A percentile compares a stretch with the other conserved stretches of the same genome.
These are phyloP conservation scores for Odontocerum albicorne DNA, from an alignment of 2,888 invertebrate species.

Conservation along the genomic window DNA sequence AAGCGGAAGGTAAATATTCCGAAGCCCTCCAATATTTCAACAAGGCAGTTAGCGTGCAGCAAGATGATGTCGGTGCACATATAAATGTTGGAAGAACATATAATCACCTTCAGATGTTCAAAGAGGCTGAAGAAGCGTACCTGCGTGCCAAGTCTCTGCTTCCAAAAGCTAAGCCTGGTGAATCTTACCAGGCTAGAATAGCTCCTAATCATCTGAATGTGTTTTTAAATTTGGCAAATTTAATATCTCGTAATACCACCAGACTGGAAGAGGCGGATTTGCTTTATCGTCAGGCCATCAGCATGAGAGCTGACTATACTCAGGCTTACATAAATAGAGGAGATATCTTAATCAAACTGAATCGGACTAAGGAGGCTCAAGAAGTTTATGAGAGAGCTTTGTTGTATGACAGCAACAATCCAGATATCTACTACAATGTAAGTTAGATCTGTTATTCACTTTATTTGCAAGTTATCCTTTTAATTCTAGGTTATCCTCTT, in stretches of 20 bases:
- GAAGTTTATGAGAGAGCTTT: slow-evolving; percentile 93
- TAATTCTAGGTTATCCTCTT: neutral
- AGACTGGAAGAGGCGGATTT: slow-evolving; percentile 92
- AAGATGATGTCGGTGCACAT: slow-evolving; percentile 95
- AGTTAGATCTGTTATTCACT: too few species aligned
- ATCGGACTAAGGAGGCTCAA: slow-evolving; percentile 91
- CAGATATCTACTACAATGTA: slow-evolving; percentile 93
- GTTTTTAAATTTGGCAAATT: slow-evolving; percentile 91
- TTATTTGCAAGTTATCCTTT: neutral
- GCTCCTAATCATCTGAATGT: slow-evolving; percentile 96
- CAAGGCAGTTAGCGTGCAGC: slow-evolving; percentile 90
- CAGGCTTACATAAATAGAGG: slow-evolving; percentile 97
- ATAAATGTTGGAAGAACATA: slow-evolving; percentile 96
- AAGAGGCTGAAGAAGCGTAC: slow-evolving; percentile 92
- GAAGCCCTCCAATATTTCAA: slow-evolving; percentile 91
- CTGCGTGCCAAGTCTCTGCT: slow-evolving; percentile 85
- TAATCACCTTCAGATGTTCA: slow-evolving; percentile 84
- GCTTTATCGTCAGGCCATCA: slow-evolving; percentile 92
- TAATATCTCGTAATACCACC: slow-evolving; percentile 90
- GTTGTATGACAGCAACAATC: slow-evolving; percentile 90
- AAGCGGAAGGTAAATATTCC: slow-evolving; percentile 65
- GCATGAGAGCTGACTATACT: slow-evolving; percentile 95
- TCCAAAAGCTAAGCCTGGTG: slow-evolving; percentile 90
- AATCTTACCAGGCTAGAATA: slow-evolving; percentile 92
- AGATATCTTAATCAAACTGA: slow-evolving; percentile 92